Conservation (phyloP, 2,888 invertebrate genomes). For the Himalopsyche anomala region DNA sequence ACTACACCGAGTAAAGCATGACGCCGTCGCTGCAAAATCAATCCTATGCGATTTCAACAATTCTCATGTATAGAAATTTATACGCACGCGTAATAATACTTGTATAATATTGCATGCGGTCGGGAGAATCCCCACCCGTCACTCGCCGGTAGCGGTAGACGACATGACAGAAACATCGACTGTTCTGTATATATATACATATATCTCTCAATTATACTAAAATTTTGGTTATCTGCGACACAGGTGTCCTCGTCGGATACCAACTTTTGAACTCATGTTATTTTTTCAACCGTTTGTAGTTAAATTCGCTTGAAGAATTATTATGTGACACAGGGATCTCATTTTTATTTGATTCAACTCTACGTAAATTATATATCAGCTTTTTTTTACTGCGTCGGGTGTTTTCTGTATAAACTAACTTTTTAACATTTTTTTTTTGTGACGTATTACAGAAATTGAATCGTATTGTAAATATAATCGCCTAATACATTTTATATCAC, state of each 20-base stretch:
- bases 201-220: no score
- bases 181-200: background rate
- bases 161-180: background rate
- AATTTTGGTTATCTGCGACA: no score
- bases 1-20: conserved; percentile 87
- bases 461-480: no score
- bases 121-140: background rate
- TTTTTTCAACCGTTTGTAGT: background rate
- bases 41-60: background rate
- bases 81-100: background rate
- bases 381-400: no score
- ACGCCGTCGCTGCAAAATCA: background rate
- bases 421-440: no score
- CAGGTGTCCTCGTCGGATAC: no score
- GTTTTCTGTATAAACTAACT: no score
- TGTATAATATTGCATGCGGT: background rate
- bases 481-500: no score
- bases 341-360: background rate
- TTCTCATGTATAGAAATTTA: background rate
- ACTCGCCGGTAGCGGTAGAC: conserved; percentile 8
- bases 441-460: no score
- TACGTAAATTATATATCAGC: background rate
- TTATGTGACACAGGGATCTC: background rate
- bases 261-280: no score
- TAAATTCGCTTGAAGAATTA: background rate